Evolutionary conservation across 35 echinoderm and acorn worm genomes (phyloP), one percentile per base, ranked within the genome.

Genomic region (Heliocidaris erythrogramma): DNA sequence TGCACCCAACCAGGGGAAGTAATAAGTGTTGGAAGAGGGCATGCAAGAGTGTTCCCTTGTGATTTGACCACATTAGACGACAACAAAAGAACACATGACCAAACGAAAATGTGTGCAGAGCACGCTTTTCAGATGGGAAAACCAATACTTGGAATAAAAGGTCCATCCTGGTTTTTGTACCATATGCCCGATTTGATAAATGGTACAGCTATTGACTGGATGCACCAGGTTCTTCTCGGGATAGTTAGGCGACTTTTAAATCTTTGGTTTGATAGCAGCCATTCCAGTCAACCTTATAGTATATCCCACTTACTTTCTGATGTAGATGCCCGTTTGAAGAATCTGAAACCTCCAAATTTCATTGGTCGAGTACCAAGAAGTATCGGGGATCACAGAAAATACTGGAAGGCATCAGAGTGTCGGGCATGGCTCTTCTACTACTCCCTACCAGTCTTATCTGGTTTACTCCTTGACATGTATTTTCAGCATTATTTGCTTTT

Each of bases 391-490:
- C 96, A 97, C 88, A 52, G 35, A n/a, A 96, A 97, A 92, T 96
- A 96, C 48, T 97, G 95, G 96, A 97, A 97, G 53, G 96, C 96
- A 10, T 96, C 96, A 94, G 96, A 97, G 85, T 94, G 95, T 71
- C 87, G 96, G 94, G 90, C 96, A 49, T 97, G 93, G 93, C 48
- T 95, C 11, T 89, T 97, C 17, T 97, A 97, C 85, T 96, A 97
- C 92, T 95, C 95, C 29, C 30, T 97, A 18, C 96, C 96, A 92
- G 49, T 96, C 30, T 94, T 97, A 52, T 94, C 30, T 59, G 92
- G 60, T 49, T 13, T 97, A 49, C 18, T 96, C 17, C 47, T 69
- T 18, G 92, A 94, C 48, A 48, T 92, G 3, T 96, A 96, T 84
- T 94, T 91, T 47, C 92, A 94, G 21, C 95, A 96, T 90, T 94